Percentiles rank a stretch among this genome's conserved stretches.
Evolutionary conservation across 2,888 invertebrate species (phyloP).

Genomic region (Microdon myrmicae): DNA sequence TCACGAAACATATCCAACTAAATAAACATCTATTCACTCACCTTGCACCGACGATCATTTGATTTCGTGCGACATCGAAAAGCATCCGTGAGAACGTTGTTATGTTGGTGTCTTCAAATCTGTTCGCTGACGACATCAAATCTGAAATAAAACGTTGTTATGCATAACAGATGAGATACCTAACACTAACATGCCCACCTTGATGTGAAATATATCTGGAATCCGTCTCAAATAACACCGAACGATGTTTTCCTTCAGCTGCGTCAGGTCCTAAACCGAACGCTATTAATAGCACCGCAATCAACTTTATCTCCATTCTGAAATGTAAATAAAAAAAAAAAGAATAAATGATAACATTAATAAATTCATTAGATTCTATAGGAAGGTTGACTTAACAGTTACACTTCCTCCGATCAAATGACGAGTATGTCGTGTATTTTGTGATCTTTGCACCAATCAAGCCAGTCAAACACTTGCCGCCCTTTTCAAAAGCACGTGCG

Average conservation of each 20-base stretch:
- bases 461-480: too few species aligned
- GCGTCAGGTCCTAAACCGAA: constrained; percentile 10
- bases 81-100: constrained; percentile 84
- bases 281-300: constrained; percentile 15
- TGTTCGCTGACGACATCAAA: constrained; percentile 74
- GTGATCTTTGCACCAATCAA: constrained; percentile 8
- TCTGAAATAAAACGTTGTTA: constrained; percentile 68
- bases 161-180: not conserved
- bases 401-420: constrained; percentile 17
- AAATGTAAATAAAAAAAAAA: too few species aligned
- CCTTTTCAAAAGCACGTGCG: constrained; percentile 17
- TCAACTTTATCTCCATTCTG: constrained; percentile 29
- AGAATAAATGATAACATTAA: not conserved
- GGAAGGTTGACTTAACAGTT: constrained; percentile 10
- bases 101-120: constrained; percentile 79
- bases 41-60: constrained; percentile 91
- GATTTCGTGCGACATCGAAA: constrained; percentile 87
- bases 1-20: constrained; percentile 20
- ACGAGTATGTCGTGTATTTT: constrained; percentile 7
- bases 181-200: constrained; percentile 57
- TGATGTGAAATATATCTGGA: constrained; percentile 66
- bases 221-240: constrained; percentile 58
- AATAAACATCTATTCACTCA: constrained; percentile 67
- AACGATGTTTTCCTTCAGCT: constrained; percentile 11
- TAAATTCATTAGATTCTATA: not conserved